These are phyloP conservation scores for Laticauda colubrina DNA, from an alignment of 2,113 vertebrate genomes.

Conservation along the genomic window DNA sequence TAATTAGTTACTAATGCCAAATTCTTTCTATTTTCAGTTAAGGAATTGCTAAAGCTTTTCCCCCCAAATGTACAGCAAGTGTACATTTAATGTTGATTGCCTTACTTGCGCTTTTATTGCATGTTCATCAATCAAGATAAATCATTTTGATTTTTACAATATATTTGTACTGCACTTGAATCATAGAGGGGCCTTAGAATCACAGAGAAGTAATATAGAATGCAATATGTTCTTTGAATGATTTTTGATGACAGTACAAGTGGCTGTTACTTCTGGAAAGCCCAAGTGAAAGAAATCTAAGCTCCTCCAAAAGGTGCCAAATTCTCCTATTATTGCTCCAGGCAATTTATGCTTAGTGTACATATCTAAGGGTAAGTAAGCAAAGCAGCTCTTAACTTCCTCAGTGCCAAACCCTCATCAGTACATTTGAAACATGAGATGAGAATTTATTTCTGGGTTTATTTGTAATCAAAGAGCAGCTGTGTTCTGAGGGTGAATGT, in stretches of 20 bases:
- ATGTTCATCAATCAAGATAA: neutral
- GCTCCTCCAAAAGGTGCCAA: neutral
- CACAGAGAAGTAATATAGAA: neutral
- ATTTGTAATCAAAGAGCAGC: slow-evolving; percentile 35
- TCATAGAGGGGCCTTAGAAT: neutral
- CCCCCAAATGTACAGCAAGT: neutral
- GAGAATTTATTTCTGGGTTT: neutral
- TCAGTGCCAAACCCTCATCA: neutral
- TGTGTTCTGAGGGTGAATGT: slow-evolving; percentile 41
- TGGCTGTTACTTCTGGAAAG: neutral
- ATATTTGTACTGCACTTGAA: neutral
- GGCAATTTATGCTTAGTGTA: neutral
- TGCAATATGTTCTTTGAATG: neutral
- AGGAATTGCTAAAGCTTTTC: neutral
- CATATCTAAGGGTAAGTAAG: neutral
- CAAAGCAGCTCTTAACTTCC: neutral
- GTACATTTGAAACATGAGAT: neutral
- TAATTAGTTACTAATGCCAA: neutral
- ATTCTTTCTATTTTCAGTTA: neutral
- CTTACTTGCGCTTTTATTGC: neutral
- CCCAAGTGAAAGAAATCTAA: neutral
- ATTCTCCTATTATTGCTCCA: neutral
- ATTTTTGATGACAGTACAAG: neutral
- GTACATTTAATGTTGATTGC: neutral
- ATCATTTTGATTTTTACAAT: neutral